Base-by-base conservation (phyloP, 2,888 invertebrate species). In the Epistrophe eligans region DNA sequence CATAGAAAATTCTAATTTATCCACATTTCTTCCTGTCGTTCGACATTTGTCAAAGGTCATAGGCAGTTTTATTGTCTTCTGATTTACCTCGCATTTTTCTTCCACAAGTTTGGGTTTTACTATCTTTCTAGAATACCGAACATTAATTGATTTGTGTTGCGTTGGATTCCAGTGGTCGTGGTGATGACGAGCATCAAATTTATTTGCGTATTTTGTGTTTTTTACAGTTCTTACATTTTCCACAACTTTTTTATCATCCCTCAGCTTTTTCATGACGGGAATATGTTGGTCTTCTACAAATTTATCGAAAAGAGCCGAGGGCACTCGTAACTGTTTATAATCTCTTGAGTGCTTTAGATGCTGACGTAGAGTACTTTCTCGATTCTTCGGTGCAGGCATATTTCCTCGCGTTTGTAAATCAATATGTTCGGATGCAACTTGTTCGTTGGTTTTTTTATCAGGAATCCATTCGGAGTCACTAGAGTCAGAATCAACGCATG, bases 91-190 rank as follows among this genome's bases (percentile, higher is more conserved):
- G 2, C 38, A 2, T 52, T 11, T n/a, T 15, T 83, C 50, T 8
- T 88, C 84, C 0, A 90, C 89, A 7, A 89, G 89, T 83, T 91
- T 89, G 0, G 92, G 90, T 9, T 88, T 66, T 0, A 91, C 90
- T 0, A 91, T 88, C 58, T 91, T 90, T 0, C 90, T 88, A 38
- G 90, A 89, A 67, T 93, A 93, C n/a, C 90, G 91, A 1, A 92
- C 91, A 77, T 90, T 85, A 0, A 93, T 90, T 0, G 60, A 55
- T 38, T 91, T 91, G 32, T 89, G 89, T 70, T 93, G 91, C 0
- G 91, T 91, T 1, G 91, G 90, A 43, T 91, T 88, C 90, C 90
- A 91, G 80, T 93, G 93, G 73, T 91, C 92, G 77, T 93, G 92
- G 88, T 93, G 93, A 77, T 92, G 92, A 0, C 93, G 90, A 0